Percentiles rank a stretch among this genome's conserved stretches.
Evolutionary conservation across 2,888 invertebrate genomes (phyloP).

Genomic region (Adelphocoris suturalis): DNA sequence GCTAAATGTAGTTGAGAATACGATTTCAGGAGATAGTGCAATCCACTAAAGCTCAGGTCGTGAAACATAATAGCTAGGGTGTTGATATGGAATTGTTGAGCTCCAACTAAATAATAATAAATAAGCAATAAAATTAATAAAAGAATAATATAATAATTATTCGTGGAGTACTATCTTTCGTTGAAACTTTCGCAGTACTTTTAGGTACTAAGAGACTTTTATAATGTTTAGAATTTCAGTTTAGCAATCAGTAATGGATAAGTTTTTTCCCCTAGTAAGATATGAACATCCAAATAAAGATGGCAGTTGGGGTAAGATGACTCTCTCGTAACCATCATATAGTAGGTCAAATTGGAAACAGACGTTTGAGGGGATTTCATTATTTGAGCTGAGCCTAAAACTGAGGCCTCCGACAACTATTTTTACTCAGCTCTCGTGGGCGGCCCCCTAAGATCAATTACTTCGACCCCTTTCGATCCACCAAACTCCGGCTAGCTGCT

Average conservation of each 20-base stretch:
- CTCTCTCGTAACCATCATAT: not conserved
- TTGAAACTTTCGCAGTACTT: too few species aligned
- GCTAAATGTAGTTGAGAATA: too few species aligned
- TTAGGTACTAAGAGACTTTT: too few species aligned
- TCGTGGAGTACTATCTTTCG: too few species aligned
- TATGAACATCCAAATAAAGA: not conserved
- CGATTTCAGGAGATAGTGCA: too few species aligned
- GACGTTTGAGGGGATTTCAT: not conserved
- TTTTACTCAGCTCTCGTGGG: not conserved
- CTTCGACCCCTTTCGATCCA: slow-evolving; percentile 38
- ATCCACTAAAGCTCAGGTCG: too few species aligned
- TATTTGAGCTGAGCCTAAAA: not conserved
- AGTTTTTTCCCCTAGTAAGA: not conserved
- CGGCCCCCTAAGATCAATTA: slow-evolving; percentile 53
- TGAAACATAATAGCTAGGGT: too few species aligned
- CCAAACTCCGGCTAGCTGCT: not conserved
- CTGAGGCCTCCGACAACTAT: not conserved
- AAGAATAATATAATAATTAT: too few species aligned
- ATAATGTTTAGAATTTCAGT: too few species aligned
- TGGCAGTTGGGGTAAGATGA: not conserved
- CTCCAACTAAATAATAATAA: too few species aligned
- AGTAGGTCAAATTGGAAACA: not conserved
- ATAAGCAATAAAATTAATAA: too few species aligned
- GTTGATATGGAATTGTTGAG: too few species aligned
- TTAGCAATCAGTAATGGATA: not conserved